Conservation (phyloP, 2,888 invertebrate species). For the Automeris io region DNA sequence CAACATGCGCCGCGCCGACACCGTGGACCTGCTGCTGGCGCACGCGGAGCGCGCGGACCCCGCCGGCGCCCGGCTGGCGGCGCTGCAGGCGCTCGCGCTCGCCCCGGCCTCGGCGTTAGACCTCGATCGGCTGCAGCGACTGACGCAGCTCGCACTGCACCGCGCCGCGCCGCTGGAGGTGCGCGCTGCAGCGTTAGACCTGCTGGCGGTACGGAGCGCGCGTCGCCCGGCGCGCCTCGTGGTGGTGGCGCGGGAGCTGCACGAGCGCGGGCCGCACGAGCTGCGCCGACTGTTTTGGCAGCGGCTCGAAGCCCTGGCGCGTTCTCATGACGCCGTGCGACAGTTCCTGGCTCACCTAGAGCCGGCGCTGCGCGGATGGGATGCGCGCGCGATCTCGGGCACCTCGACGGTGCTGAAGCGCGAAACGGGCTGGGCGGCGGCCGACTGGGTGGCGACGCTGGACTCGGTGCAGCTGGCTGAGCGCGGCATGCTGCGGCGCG, state of each 20-base stretch:
- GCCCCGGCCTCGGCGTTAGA: conserved; percentile 16
- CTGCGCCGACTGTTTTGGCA: conserved; percentile 49
- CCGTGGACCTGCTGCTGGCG: conserved; percentile 29
- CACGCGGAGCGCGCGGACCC: conserved; percentile 24
- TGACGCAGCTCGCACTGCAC: conserved; percentile 20
- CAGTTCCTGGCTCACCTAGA: conserved; percentile 24
- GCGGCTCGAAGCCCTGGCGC: conserved; percentile 31
- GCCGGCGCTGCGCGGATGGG: conserved; percentile 24
- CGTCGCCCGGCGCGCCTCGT: conserved; percentile 23
- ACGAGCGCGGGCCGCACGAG: conserved; percentile 29
- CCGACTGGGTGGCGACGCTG: conserved; percentile 31
- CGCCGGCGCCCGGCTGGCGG: conserved; percentile 19
- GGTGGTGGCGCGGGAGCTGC: conserved; percentile 20
- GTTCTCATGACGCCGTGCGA: too few relatives aligned
- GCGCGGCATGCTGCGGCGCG: conserved; percentile 44
- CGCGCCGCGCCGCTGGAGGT: conserved; percentile 24
- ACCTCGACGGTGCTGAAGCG: conserved; percentile 40
- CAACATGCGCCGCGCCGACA: conserved; percentile 39
- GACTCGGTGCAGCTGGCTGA: conserved; percentile 45
- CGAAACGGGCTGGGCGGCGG: conserved; percentile 26
- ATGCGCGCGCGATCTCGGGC: conserved; percentile 29
- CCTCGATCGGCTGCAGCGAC: conserved; percentile 19
- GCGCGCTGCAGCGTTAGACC: conserved; percentile 43
- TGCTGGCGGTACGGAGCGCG: conserved; percentile 23
- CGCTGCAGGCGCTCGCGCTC: conserved; percentile 23